Evolutionary conservation across 2,113 vertebrate genomes (phyloP), one percentile per base, ranked within the genome.

Genomic region (Ondatra zibethicus): DNA sequence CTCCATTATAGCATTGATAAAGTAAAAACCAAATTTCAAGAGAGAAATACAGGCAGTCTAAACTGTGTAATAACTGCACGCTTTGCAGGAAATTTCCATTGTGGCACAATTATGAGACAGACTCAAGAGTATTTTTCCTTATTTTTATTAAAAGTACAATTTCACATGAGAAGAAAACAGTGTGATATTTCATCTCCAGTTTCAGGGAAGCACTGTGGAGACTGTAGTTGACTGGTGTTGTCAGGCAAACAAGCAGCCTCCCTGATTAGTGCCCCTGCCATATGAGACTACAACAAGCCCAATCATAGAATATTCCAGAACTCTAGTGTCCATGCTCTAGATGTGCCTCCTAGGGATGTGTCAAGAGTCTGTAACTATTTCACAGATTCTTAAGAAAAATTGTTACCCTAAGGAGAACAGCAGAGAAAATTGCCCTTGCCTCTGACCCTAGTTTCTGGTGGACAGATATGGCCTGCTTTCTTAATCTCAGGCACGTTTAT

Each of bases 351-450:
- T 68, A 95, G 68, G 96, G 91, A 96, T 89, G 78, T 94, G 93
- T 94, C 92, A 92, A 95, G 50, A 72, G 82, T 95, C 91, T 95
- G 78, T 91, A 97, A 98, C 97, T 97, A 97, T 97, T 97, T 96
- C 95, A 73, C 81, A 87, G 86, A 65, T 97, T 82, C 93, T 97
- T 92, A 87, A 63, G 78, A 93, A 95, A 95, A 96, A 66, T 66
- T 91, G 95, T 97, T 84, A 95, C 73, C 66, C 50, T 93, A 92
- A 86, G 27, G 55, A 93, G 78, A 96, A 68, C 47, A 93, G 92
- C 65, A 73, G 61, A 78, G 42, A 11, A 75, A 72, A 39, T 0
- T 21, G 31, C 72, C 39, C 66, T 88, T 31, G 14, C 23, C 27
- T 78, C 10, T 42, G 70, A 47, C 55, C 3, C 61, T 86, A 82